Conservation (phyloP, 2,113 vertebrate genomes). For the Elanus axillaris region DNA sequence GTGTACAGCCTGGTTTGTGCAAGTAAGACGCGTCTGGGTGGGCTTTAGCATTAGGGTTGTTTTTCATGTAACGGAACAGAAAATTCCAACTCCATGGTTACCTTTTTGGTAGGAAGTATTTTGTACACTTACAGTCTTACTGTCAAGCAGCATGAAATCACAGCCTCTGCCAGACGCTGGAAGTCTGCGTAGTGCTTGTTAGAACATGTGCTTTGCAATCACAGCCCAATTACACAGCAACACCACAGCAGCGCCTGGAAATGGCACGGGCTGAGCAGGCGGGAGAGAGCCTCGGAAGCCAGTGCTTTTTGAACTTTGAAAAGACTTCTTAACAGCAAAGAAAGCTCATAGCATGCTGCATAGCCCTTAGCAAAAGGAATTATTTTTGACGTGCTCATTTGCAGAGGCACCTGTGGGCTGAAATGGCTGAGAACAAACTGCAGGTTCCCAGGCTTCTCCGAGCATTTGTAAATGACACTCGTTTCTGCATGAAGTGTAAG, state of each 20-base stretch:
- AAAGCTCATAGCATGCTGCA: not conserved
- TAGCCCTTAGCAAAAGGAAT: not conserved
- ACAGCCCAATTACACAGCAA: not conserved
- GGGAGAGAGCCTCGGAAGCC: not conserved
- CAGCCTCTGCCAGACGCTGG: not conserved
- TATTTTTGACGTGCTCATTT: not conserved
- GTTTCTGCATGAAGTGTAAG: not conserved
- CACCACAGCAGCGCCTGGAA: not conserved
- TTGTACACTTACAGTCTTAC: not conserved
- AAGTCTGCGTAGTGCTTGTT: rapidly evolving
- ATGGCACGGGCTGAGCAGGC: not conserved
- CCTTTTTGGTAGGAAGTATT: not conserved
- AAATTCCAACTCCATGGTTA: not conserved
- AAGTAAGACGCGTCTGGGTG: not conserved
- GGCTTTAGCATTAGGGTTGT: not conserved
- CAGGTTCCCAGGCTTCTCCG: not conserved
- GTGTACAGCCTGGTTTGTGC: not conserved
- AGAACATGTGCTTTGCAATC: not conserved
- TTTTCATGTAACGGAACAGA: not conserved
- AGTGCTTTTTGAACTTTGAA: not conserved
- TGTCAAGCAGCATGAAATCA: not conserved
- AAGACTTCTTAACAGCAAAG: not conserved
- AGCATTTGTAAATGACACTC: not conserved
- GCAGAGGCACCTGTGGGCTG: not conserved
- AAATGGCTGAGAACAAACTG: not conserved